These are phyloP conservation scores for Hyla sarda DNA, from an alignment of 2,113 vertebrate species.

Conservation along the genomic window DNA sequence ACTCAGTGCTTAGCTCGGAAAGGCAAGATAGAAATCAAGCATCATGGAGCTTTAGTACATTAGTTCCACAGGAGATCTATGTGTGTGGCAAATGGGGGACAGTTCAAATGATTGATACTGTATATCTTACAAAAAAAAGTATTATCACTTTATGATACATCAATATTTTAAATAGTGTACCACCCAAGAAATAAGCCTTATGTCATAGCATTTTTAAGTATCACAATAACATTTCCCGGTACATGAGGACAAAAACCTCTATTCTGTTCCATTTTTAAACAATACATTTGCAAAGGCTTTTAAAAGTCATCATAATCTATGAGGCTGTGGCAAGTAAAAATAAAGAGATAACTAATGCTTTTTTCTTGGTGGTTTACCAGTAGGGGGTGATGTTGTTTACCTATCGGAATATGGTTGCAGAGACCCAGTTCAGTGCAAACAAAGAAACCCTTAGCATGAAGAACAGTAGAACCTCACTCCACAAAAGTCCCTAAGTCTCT, in stretches of 20 bases:
- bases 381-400: background rate
- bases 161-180: background rate
- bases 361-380: background rate
- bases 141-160: conserved; percentile 13
- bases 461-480: too few relatives aligned
- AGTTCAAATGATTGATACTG: background rate
- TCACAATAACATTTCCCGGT: too few relatives aligned
- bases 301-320: background rate
- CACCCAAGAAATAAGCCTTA: background rate
- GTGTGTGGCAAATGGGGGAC: background rate
- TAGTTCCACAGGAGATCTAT: conserved; percentile 16
- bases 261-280: background rate
- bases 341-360: background rate
- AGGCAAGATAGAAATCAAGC: conserved; percentile 18
- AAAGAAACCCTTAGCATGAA: too few relatives aligned
- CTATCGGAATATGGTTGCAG: background rate
- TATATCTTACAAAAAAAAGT: conserved; percentile 13
- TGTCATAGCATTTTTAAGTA: background rate
- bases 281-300: background rate
- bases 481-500: too few relatives aligned
- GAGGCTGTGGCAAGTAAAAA: background rate
- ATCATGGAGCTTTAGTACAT: conserved; percentile 16
- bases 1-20: background rate
- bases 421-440: too few relatives aligned
- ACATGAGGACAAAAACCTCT: background rate